Evolutionary conservation across 2,888 invertebrate species (phyloP).

Genomic region (Tinea pellionella): DNA sequence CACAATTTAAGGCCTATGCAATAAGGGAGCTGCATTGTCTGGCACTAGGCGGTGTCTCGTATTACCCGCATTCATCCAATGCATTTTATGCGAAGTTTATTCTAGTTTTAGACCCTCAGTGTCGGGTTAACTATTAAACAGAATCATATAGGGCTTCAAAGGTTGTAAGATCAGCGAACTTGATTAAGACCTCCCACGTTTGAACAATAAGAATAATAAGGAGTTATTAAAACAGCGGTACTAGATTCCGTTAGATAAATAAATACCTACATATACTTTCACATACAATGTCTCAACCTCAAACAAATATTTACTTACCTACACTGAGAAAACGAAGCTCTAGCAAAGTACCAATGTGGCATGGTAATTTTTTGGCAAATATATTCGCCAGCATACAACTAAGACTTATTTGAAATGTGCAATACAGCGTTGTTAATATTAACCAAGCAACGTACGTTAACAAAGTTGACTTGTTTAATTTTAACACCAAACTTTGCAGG

Average conservation of each 20-base stretch:
- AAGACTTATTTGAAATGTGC: too few species aligned
- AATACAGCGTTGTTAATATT: too few species aligned
- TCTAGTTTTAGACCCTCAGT: constrained; percentile 17
- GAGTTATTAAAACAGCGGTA: neutral
- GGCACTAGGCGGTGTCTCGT: constrained; percentile 37
- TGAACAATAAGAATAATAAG: neutral
- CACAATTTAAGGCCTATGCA: constrained; percentile 66
- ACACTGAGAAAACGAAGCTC: too few species aligned
- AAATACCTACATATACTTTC: neutral
- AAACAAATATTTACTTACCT: too few species aligned
- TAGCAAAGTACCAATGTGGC: too few species aligned
- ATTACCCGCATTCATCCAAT: constrained; percentile 51
- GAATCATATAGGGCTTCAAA: neutral
- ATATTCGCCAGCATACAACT: too few species aligned
- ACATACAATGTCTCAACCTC: neutral
- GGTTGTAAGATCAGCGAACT: neutral
- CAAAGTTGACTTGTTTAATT: too few species aligned
- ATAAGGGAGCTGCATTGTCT: constrained; percentile 63
- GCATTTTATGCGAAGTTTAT: constrained; percentile 39
- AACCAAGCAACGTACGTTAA: too few species aligned
- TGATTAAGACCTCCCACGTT: constrained; percentile 9
- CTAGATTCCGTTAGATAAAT: neutral
- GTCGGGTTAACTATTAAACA: constrained; percentile 1
- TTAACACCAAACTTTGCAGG: too few species aligned
- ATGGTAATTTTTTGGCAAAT: too few species aligned